These are phyloP conservation scores for Microcaecilia unicolor DNA, from an alignment of 2,797 vertebrate species.

Conservation along the genomic window DNA sequence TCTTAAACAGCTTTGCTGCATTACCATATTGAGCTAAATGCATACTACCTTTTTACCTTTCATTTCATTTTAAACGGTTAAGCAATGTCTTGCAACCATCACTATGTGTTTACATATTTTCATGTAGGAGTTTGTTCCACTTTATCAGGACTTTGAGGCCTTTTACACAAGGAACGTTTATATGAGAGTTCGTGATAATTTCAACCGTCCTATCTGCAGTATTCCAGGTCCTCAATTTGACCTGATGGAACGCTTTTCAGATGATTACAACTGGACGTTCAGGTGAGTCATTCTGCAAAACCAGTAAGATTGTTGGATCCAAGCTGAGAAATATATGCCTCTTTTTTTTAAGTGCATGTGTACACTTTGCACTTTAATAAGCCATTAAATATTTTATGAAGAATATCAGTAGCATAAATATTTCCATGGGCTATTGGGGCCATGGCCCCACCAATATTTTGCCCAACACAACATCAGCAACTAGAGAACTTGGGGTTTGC, in stretches of 20 bases:
- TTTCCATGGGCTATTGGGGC: too few species aligned
- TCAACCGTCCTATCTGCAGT: constrained; percentile 87
- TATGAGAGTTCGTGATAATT: constrained; percentile 88
- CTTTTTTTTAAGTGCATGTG: too few species aligned
- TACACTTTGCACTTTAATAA: too few species aligned
- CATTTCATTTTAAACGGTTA: neutral
- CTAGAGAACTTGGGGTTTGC: too few species aligned
- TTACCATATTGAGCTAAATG: neutral
- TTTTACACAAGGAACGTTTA: constrained; percentile 90
- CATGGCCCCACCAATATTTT: too few species aligned
- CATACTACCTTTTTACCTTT: too few species aligned
- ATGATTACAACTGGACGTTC: constrained; percentile 95
- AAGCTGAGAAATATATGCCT: too few species aligned
- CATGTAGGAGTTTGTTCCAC: constrained; percentile 79
- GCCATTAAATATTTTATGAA: too few species aligned
- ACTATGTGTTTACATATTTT: constrained; percentile 21
- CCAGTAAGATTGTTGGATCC: too few species aligned
- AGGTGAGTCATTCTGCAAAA: constrained; percentile 69
- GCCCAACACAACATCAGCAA: too few species aligned
- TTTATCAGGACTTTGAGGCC: constrained; percentile 96
- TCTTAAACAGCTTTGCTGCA: too few species aligned
- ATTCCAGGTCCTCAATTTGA: constrained; percentile 78
- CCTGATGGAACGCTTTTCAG: constrained; percentile 80
- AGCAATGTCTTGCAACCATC: neutral
- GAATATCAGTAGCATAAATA: too few species aligned